Evolutionary conservation across 2,113 vertebrate species (phyloP), one percentile per base, ranked within the genome.

Genomic region (Andinoacara biseriatus): DNA sequence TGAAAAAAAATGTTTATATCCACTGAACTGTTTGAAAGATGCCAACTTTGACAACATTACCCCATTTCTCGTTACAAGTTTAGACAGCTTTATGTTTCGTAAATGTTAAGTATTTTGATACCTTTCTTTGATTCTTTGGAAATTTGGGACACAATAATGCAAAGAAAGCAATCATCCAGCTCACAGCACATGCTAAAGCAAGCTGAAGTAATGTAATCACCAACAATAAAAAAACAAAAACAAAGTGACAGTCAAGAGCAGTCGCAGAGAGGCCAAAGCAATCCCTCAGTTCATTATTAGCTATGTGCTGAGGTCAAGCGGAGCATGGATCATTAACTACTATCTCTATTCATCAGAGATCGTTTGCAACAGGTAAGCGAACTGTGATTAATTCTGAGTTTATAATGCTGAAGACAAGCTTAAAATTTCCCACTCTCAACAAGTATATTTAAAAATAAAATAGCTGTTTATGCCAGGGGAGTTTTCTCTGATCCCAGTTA

Each of bases 171-270:
- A 80, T 20, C n/a, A 29, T 20, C 74, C 49, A 49, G 46, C 33
- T 69, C 38, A 46, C 46, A 2, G n/a, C 76, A 62, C 75, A 54
- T 11, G 85, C 54, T 83, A 74, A 83, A 85, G 82, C 57, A 89
- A 82, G 81, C 79, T 77, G 58, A 85, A 81, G 54, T 63, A 86
- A 72, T 78, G 80, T 58, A 81, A 88, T 56, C 83, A 56, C 43
- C 76, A 57, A 84, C 78, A 83, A 77, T 88, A 63, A 35, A 35
- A 7, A 35, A 61, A 1, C 24, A 52, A 83, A 89, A 86, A 72
- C 74, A 58, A 22, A 75, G 46, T 74, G 87, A 91, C 86, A 59
- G 56, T 77, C 62, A 1, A 11, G 29, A 60, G 60, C 75, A 72
- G 56, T 80, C 76, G n/a, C 69, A 57, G 29, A 54, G 78, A 90